Base-by-base conservation (phyloP, 2,797 vertebrate species). In the Podargus strigoides region DNA sequence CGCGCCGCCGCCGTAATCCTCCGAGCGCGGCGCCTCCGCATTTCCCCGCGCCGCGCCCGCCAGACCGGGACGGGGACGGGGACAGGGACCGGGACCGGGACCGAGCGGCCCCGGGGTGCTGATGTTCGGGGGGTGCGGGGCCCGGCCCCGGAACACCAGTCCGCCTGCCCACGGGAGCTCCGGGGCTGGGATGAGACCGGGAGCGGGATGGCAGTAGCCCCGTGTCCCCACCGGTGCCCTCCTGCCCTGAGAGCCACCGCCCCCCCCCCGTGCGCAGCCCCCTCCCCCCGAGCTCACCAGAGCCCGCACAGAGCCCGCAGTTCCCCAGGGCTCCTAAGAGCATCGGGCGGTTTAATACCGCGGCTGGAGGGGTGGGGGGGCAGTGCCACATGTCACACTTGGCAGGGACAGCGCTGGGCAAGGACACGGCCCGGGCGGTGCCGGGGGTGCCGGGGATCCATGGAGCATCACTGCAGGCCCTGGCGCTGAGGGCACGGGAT, bases 1-100 rank as follows among this genome's bases (percentile, higher is more conserved):
- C 89, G 78, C 89, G 63, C 90, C 85, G 75, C 94, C 74, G 96
- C 96, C 96, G 95, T 96, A 96, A 93, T 94, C 88, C 96, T 97
- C 89, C 96, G 87, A 96, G 96, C 39, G 81, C 75, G 52, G 87
- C 89, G 89, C 93, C 85, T 6, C 9, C 59, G 3, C 58, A 74
- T 73, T 92, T 87, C 64, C 32, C 47, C 14, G 44, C 59, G 9
- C 49, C 30, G 39, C 42, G 3, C 32, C 59, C 7, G 18, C 49
- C 27, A 27, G 18, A 64, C 39, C 46, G 3, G 28, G 3, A 42
- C 30, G 18, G 41, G 20, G 9, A 42, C 20, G 34, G 49, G 27
- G 26, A 50, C 49, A 22, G 46, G 23, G 20, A 63, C 44, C 36
- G 2, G 28, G 3, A 37, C 23, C 16, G 47, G 20, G 9, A 42